A percentile compares a stretch with the other conserved stretches of the same genome.
Evolutionary conservation across 2,113 vertebrate genomes (phyloP).

Genomic region (Scophthalmus maximus): DNA sequence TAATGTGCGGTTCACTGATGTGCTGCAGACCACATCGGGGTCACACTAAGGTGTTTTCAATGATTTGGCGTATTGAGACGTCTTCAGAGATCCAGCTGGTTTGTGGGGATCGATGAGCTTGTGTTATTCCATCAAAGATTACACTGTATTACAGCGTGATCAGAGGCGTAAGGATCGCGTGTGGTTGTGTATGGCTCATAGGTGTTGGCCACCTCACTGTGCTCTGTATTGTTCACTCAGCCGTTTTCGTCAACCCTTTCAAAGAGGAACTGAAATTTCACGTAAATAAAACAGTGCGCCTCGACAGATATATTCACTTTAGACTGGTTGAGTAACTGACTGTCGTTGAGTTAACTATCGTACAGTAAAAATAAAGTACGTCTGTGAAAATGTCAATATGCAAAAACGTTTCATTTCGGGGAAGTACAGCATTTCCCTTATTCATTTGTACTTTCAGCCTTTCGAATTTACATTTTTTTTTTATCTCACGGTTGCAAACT

Average conservation of each 20-base stretch:
- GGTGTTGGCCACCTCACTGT: background rate
- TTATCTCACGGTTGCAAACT: background rate
- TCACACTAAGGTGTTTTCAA: background rate
- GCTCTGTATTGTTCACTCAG: background rate
- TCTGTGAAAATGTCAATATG: slow-evolving; percentile 26
- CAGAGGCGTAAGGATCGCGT: background rate
- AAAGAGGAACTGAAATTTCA: background rate
- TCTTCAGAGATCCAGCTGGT: background rate
- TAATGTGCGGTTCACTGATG: background rate
- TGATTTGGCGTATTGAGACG: background rate
- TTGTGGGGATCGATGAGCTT: background rate
- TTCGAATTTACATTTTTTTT: background rate
- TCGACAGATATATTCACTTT: background rate
- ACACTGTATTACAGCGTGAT: background rate
- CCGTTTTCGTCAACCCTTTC: background rate
- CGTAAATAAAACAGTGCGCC: background rate
- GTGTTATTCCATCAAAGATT: too few relatives aligned
- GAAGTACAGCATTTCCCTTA: slow-evolving; percentile 55
- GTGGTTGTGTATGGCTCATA: background rate
- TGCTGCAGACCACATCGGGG: background rate
- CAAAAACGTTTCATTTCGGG: slow-evolving; percentile 21
- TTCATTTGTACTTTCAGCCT: slow-evolving; percentile 18
- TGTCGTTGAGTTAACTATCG: background rate
- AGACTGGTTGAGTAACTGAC: background rate
- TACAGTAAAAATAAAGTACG: background rate